These are phyloP conservation scores for Phthorimaea operculella DNA, from an alignment of 1,140 invertebrate genomes.

Conservation along the genomic window DNA sequence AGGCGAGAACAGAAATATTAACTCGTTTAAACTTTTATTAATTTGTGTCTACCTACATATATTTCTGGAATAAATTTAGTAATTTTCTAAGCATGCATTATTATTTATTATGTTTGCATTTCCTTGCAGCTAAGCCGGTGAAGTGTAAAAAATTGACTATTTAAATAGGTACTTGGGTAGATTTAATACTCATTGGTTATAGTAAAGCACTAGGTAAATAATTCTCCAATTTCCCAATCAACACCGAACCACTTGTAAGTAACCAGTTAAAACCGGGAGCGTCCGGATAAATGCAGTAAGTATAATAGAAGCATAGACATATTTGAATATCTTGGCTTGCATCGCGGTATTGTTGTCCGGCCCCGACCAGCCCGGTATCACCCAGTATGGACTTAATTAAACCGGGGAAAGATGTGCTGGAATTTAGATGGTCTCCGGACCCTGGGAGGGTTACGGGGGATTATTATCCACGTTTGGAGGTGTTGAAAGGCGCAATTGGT, in stretches of 20 bases:
- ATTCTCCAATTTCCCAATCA: neutral
- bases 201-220: too few species aligned
- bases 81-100: too few species aligned
- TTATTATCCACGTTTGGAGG: neutral
- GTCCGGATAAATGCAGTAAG: slow-evolving; percentile 44
- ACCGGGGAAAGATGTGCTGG: slow-evolving; percentile 47
- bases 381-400: slow-evolving; percentile 67
- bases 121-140: too few species aligned
- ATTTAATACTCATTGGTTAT: too few species aligned
- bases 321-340: slow-evolving; percentile 63
- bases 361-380: slow-evolving; percentile 3
- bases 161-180: too few species aligned
- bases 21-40: too few species aligned
- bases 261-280: slow-evolving; percentile 9
- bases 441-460: neutral
- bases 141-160: too few species aligned
- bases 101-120: too few species aligned
- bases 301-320: slow-evolving; percentile 61
- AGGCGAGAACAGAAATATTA: too few species aligned
- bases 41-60: too few species aligned
- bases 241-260: neutral
- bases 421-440: slow-evolving; percentile 39
- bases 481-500: neutral
- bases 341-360: slow-evolving; percentile 58
- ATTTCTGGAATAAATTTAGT: too few species aligned